phyloP scores from a whole-genome alignment of 2,113 vertebrate genomes.

The Aegotheles bennettii region DNA sequence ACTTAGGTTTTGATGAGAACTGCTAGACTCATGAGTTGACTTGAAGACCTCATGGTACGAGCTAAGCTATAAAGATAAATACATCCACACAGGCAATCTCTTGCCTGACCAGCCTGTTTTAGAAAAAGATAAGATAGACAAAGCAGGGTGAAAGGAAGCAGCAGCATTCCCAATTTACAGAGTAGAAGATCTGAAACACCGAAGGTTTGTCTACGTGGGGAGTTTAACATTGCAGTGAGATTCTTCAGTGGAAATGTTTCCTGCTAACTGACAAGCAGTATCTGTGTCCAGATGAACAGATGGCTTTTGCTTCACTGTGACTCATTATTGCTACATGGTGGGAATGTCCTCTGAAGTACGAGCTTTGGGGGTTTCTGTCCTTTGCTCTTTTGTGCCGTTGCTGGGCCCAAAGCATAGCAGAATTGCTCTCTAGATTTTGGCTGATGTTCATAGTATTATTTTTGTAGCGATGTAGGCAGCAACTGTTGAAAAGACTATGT shows the following conservation, averaged over 20 bases:
- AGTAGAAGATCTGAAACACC: neutral
- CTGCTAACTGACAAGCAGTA: constrained; percentile 4
- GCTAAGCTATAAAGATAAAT: neutral
- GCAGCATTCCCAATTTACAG: neutral
- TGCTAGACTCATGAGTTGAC: neutral
- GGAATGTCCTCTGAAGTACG: constrained; percentile 18
- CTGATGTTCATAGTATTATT: neutral
- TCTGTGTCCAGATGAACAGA: constrained; percentile 53
- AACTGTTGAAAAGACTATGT: neutral
- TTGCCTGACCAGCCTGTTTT: neutral
- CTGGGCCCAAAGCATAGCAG: neutral
- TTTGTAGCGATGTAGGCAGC: neutral
- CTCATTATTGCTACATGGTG: constrained; percentile 7
- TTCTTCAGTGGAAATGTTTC: constrained; percentile 18
- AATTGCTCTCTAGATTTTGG: neutral
- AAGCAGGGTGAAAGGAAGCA: neutral
- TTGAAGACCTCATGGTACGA: neutral
- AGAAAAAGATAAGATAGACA: neutral
- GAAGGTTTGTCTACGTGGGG: neutral
- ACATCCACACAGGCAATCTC: neutral
- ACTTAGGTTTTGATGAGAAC: neutral
- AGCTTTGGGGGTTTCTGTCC: constrained; percentile 4
- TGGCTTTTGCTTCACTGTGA: constrained; percentile 43
- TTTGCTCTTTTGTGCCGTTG: neutral
- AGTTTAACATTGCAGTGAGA: neutral